Evolutionary conservation across 2,888 invertebrate genomes (phyloP), one percentile per base, ranked within the genome.

Genomic region (Mesorhabditis sp.): DNA sequence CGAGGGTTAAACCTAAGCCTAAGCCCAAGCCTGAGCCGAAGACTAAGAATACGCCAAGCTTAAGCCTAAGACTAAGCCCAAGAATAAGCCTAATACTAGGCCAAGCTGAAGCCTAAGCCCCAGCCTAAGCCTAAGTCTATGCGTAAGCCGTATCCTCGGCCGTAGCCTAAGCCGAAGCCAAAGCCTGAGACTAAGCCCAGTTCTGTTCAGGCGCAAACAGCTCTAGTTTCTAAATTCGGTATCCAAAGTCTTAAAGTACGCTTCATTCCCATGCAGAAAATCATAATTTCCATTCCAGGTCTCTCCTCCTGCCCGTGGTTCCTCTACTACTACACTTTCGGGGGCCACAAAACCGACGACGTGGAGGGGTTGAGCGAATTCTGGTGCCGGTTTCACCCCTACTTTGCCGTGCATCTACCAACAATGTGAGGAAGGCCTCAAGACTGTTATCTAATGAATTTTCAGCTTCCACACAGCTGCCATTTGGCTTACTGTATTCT

Each of bases 401-500:
- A 79, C 44, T 91, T 90, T 83, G 83, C 92, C 43, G 83, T 85
- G 28, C 75, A 82, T 10, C 69, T 93, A 77, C 93, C 93, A 44
- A 91, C 92, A 45, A 90, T 93, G 88, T 74, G 44, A 67, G 72
- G 41, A 6, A 62, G 5, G 13, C 2, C 7, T 13, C 10, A 10
- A 41, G 42, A 44, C 62, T 61, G 62, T 7, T 15, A 13, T 45
- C 2, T 15, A 13, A 4, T 65, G 2, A 43, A 65, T 13, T 69
- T 73, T 41, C 41, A 75, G 75, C 10, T 94, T 93, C 87, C 94
- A 94, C 88, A 94, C 94, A 4, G 93, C 93, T 3, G 93, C 93
- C 80, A 93, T 94, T 73, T 94, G 94, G 94, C 88, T 94, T 80
- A 94, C 94, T 0, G 88, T 94, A 77, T 92, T 92, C 0, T 87